A percentile compares a stretch with the other conserved stretches of the same genome.
Conservation (phyloP, 64 coral and sea anemone genomes). For the Acropora tenuis region DNA sequence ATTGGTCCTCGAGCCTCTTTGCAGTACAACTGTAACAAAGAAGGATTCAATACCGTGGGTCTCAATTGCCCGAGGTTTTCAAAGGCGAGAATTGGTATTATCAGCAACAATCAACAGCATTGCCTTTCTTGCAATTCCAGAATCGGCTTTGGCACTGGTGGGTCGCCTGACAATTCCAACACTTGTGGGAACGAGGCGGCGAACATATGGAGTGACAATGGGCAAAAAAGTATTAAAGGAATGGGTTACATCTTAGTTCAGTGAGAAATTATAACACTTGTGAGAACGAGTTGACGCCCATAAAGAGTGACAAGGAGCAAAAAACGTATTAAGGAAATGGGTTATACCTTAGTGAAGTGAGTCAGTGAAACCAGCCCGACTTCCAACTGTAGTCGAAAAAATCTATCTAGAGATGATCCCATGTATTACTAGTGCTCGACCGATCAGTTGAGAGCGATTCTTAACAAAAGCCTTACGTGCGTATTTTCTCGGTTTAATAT, state of each 20-base stretch:
- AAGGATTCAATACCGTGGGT: slow-evolving; percentile 48
- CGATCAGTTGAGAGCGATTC: no score
- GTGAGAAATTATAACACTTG: not conserved
- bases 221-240: not conserved
- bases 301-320: no score
- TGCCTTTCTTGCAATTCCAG: slow-evolving; percentile 36
- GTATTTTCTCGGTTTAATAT: no score
- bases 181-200: slow-evolving; percentile 26
- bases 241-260: slow-evolving; percentile 61
- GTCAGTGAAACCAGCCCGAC: no score
- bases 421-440: no score
- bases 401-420: no score
- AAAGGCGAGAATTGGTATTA: slow-evolving; percentile 50
- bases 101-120: slow-evolving; percentile 27
- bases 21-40: slow-evolving; percentile 46
- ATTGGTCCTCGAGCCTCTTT: slow-evolving; percentile 13
- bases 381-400: no score
- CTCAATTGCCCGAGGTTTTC: not conserved
- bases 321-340: no score
- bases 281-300: no score
- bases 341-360: no score
- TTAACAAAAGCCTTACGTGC: no score
- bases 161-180: not conserved
- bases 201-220: not conserved
- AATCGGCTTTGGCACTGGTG: slow-evolving; percentile 45